Percentiles rank a stretch among this genome's conserved stretches.
Conservation (phyloP, 2,113 vertebrate genomes). For the Aphyosemion australe region DNA sequence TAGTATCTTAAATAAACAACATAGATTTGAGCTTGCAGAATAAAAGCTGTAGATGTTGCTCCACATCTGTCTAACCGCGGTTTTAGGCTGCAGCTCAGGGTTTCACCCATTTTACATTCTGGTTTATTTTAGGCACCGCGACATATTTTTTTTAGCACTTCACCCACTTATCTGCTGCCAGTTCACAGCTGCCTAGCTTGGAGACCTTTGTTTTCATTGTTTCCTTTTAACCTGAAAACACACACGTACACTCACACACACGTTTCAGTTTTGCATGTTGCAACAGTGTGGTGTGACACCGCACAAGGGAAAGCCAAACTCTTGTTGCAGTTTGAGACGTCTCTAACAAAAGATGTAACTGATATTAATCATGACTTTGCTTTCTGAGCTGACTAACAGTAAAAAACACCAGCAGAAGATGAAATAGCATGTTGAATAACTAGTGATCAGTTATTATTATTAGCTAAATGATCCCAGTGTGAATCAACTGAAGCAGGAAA, state of each 20-base stretch:
- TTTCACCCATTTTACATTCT: background rate
- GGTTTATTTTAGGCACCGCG: conserved; percentile 36
- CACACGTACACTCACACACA: background rate
- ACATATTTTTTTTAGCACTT: background rate
- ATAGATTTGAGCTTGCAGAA: too few species aligned
- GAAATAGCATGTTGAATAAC: too few species aligned
- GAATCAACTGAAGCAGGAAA: background rate
- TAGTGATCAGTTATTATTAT: too few species aligned
- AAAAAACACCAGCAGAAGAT: too few species aligned
- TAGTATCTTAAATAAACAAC: too few species aligned
- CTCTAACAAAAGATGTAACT: background rate
- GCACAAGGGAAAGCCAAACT: background rate
- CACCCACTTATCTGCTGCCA: conserved; percentile 10
- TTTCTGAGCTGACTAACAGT: too few species aligned
- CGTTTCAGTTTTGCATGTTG: background rate
- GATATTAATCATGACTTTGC: background rate
- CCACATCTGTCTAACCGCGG: conserved; percentile 7
- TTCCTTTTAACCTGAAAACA: background rate
- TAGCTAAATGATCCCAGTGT: too few species aligned
- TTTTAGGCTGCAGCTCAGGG: background rate
- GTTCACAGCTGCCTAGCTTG: background rate
- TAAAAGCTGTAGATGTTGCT: background rate
- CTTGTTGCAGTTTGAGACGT: background rate
- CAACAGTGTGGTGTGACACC: background rate
- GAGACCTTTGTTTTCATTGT: background rate